Conservation (phyloP, 2,888 invertebrate genomes). For the Eupithecia exiguata region DNA sequence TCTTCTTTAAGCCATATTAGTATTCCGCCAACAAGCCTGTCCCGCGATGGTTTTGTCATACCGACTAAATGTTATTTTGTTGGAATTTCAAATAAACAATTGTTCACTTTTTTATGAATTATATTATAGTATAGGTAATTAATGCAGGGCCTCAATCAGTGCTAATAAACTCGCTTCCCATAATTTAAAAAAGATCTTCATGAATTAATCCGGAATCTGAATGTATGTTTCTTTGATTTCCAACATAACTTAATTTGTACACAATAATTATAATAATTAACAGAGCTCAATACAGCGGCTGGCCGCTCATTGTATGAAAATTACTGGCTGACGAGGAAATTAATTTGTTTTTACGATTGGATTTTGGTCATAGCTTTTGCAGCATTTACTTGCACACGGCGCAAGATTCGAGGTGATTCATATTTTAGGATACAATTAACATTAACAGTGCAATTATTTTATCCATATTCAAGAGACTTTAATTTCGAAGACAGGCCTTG, state of each 20-base stretch:
- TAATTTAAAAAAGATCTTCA: slow-evolving; percentile 66
- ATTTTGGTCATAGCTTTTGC: slow-evolving; percentile 14
- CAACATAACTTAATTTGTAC: slow-evolving; percentile 77
- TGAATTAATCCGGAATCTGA: slow-evolving; percentile 67
- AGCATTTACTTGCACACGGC: not conserved
- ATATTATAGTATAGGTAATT: slow-evolving; percentile 74
- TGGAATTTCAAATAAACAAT: slow-evolving; percentile 83
- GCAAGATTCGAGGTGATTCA: slow-evolving; percentile 4
- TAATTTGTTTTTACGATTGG: slow-evolving; percentile 24
- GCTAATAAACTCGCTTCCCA: slow-evolving; percentile 62
- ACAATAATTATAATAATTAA: slow-evolving; percentile 73
- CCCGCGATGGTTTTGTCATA: slow-evolving; percentile 82
- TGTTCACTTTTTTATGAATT: slow-evolving; percentile 65
- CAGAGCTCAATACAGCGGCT: slow-evolving; percentile 18
- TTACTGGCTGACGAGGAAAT: slow-evolving; percentile 30
- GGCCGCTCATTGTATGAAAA: slow-evolving; percentile 37
- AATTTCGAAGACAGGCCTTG: no score
- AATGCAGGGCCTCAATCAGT: slow-evolving; percentile 75
- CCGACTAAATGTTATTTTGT: slow-evolving; percentile 83
- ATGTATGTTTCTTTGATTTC: slow-evolving; percentile 64
- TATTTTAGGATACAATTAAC: not conserved
- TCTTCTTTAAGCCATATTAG: slow-evolving; percentile 83
- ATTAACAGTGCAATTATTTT: not conserved
- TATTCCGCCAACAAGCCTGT: slow-evolving; percentile 81
- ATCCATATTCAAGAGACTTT: not conserved